Evolutionary conservation across 2,888 invertebrate species (phyloP).

Genomic region (Sphaerophoria rueppellii): DNA sequence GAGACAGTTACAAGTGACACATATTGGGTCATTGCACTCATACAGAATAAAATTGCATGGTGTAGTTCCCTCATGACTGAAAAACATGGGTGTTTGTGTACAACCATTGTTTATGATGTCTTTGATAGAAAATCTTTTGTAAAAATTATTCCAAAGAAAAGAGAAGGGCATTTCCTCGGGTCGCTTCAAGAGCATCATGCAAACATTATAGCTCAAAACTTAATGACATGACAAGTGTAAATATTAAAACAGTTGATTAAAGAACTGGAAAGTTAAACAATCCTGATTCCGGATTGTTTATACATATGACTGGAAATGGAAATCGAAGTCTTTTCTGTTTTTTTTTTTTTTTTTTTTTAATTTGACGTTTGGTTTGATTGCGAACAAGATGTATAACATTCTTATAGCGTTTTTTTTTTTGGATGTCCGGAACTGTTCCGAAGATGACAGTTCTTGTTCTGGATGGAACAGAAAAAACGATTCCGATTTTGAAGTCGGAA

Average conservation of each 20-base stretch:
- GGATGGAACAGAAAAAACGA: no score
- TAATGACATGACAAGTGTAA: neutral
- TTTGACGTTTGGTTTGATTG: no score
- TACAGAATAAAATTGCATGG: slow-evolving; percentile 23
- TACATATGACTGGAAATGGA: no score
- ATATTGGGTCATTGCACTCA: slow-evolving; percentile 33
- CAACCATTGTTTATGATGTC: neutral
- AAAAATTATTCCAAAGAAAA: neutral
- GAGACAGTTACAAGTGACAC: slow-evolving; percentile 28
- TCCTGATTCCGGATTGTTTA: no score
- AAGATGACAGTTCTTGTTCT: no score
- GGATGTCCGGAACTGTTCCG: no score
- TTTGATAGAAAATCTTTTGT: neutral
- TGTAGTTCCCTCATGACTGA: slow-evolving; percentile 5
- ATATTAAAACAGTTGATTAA: neutral
- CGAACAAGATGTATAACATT: no score
- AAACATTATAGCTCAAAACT: neutral
- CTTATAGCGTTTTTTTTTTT: no score
- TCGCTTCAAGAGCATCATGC: neutral
- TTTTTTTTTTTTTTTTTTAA: no score
- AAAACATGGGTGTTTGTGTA: slow-evolving; percentile 5
- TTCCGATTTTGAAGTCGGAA: no score
- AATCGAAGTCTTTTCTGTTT: no score
- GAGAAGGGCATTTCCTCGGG: neutral
- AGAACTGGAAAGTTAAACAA: no score